phyloP scores from a whole-genome alignment of 2,113 vertebrate genomes.

The Pampusana beccarii region DNA sequence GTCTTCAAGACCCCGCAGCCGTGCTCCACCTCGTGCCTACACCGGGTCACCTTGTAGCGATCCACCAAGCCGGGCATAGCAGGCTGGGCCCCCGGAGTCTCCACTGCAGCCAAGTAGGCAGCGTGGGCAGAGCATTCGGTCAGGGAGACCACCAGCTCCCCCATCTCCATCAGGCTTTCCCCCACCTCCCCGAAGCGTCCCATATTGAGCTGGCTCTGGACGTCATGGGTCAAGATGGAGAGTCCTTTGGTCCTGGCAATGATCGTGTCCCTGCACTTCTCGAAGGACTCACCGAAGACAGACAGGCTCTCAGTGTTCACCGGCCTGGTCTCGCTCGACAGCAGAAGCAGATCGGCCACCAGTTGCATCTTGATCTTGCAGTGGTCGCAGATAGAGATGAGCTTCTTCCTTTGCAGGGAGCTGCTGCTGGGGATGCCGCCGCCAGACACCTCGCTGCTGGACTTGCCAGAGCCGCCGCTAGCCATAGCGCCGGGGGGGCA shows the following conservation, averaged over 20 bases:
- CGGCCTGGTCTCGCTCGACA: slow-evolving; percentile 94
- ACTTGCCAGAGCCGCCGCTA: slow-evolving; percentile 91
- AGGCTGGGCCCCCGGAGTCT: slow-evolving; percentile 87
- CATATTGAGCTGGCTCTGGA: slow-evolving; percentile 99
- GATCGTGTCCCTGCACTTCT: slow-evolving; percentile 96
- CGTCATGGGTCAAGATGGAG: slow-evolving; percentile 95
- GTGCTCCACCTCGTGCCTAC: slow-evolving; percentile 95
- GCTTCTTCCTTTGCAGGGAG: slow-evolving; percentile 88
- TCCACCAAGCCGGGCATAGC: slow-evolving; percentile 92
- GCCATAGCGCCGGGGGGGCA: slow-evolving; percentile 86
- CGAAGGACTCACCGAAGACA: slow-evolving; percentile 89
- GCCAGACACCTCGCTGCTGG: slow-evolving; percentile 82
- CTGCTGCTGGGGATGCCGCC: slow-evolving; percentile 69
- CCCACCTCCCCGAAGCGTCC: slow-evolving; percentile 92
- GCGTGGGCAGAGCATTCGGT: slow-evolving; percentile 95
- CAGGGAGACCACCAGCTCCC: slow-evolving; percentile 92
- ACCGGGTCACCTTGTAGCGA: slow-evolving; percentile 96
- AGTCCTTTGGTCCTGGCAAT: slow-evolving; percentile 98
- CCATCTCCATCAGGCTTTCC: slow-evolving; percentile 92
- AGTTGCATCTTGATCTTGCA: slow-evolving; percentile 99
- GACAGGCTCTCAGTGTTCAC: slow-evolving; percentile 86
- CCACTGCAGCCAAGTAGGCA: slow-evolving; percentile 92
- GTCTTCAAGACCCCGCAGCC: slow-evolving; percentile 86
- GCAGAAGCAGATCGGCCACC: slow-evolving; percentile 95
- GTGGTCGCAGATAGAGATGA: slow-evolving; percentile 88